These are phyloP conservation scores for Druon quercuslanigerum DNA, from an alignment of 1,140 invertebrate genomes.

Conservation along the genomic window DNA sequence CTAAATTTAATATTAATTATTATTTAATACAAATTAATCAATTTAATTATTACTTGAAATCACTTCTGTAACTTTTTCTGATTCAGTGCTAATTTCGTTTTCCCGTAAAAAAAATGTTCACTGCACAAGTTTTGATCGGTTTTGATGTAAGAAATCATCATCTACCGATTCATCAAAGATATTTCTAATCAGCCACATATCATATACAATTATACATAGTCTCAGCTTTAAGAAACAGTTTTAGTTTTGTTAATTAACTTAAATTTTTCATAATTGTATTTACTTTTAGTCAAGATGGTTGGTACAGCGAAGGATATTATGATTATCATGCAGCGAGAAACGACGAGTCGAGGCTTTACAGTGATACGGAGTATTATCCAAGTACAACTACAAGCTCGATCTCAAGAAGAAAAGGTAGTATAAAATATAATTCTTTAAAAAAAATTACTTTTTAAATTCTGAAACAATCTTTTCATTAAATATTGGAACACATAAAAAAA, in stretches of 20 bases:
- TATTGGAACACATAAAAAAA: not conserved
- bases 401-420: constrained; percentile 68
- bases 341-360: constrained; percentile 71
- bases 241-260: not conserved
- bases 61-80: no score
- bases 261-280: not conserved
- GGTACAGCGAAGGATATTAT: constrained; percentile 72
- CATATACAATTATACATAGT: not conserved
- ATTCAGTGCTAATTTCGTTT: no score
- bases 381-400: constrained; percentile 65
- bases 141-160: no score
- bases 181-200: no score
- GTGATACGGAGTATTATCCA: constrained; percentile 74
- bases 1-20: no score
- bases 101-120: no score
- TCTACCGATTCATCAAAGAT: no score
- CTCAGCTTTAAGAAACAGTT: not conserved
- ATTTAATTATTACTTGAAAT: no score
- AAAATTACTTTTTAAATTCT: constrained; percentile 11
- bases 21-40: no score
- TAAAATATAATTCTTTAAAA: not conserved
- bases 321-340: constrained; percentile 70
- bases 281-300: constrained; percentile 72
- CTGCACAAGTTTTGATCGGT: no score
- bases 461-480: constrained; percentile 35